These are phyloP conservation scores for Sarcophaga subvicina DNA, from an alignment of 2,888 invertebrate genomes.

Conservation along the genomic window DNA sequence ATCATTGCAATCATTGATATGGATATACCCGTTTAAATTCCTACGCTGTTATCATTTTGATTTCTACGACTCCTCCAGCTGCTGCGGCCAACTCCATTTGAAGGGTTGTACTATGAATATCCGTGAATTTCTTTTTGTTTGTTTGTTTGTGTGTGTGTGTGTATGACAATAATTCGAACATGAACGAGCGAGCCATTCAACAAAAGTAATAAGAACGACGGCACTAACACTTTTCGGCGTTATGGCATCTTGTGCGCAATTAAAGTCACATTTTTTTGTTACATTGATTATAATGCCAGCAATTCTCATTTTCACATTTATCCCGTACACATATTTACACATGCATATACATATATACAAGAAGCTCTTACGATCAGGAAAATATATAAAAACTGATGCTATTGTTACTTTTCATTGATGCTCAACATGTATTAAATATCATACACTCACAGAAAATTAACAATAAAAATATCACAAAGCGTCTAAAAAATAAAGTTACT, in stretches of 20 bases:
- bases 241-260: conserved; percentile 57
- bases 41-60: conserved; percentile 6
- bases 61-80: background rate
- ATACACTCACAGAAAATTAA: conserved; percentile 16
- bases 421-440: conserved; percentile 2
- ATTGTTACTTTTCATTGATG: conserved; percentile 54
- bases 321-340: conserved; percentile 8
- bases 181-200: conserved; percentile 3
- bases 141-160: background rate
- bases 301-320: background rate
- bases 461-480: no score
- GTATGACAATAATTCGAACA: background rate
- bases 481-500: no score
- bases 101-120: background rate
- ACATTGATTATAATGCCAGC: conserved; percentile 40
- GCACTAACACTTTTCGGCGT: conserved; percentile 26
- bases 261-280: conserved; percentile 50
- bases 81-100: background rate
- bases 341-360: background rate
- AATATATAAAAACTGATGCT: conserved; percentile 3
- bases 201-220: background rate
- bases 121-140: background rate
- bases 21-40: conserved; percentile 26
- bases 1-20: conserved; percentile 32
- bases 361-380: background rate